Evolutionary conservation across 2,888 invertebrate genomes (phyloP), one percentile per base, ranked within the genome.

Genomic region (Masnerella sp.): DNA sequence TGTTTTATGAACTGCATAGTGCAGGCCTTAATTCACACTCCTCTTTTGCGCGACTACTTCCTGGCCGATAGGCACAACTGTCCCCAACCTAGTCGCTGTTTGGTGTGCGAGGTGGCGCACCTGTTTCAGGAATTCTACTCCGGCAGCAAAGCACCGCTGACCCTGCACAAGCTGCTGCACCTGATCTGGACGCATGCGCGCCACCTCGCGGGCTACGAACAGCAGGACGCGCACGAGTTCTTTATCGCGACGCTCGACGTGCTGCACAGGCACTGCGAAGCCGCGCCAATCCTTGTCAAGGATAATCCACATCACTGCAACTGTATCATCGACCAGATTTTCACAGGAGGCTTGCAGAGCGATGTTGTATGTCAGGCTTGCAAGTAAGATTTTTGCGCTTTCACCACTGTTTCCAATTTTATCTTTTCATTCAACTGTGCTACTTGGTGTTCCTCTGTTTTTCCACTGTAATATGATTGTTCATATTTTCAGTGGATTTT

Each of bases 1-100:
- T 99, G 99, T 89, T 99, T 98, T 87, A 97, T 99, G 96, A 99
- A 98, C 88, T 97, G 97, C 85, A 97, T 99, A 81, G 94, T 99
- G 7, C 89, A 93, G 90, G 96, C 97, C 0, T 88, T 99, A 78
- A 96, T 97, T 78, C 98, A 99, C 87, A 98, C 98, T 2, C 98
- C 98, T 0, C 89, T 98, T 32, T 89, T 99, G 58, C 90, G 98
- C 75, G 98, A 99, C 87, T 99, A 96, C 88, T 98, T 99, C 87
- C 90, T 99, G 79, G 94, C 96, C 34, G 97, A 98, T 88, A 92
- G 93, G 78, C 98, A 99, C 86, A 92, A 93, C 83, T 98, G 98
- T 88, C 90, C 90, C 62, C 90, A 92, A 67, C 91, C 94, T 1
- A 92, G 92, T 34, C 93, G 93, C 84, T 98, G 99, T 89, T 91